Evolutionary conservation across 2,113 vertebrate species (phyloP).

Genomic region (Oplegnathus fasciatus): DNA sequence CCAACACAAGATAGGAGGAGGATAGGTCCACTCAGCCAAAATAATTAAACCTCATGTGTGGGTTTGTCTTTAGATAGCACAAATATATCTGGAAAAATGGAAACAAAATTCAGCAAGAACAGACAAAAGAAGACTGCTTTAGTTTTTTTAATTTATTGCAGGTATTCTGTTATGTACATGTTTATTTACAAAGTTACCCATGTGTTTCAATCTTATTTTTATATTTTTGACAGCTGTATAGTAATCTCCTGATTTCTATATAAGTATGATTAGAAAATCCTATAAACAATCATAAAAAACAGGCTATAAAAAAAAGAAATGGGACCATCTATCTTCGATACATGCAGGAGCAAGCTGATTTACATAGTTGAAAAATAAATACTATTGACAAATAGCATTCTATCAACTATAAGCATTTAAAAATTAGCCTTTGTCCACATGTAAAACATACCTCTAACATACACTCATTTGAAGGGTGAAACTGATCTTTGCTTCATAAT

Average conservation of each 20-base stretch:
- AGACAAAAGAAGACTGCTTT: conserved; percentile 35
- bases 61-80: neutral
- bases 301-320: conserved; percentile 70
- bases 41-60: neutral
- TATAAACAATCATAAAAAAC: conserved; percentile 73
- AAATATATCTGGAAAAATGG: neutral
- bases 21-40: neutral
- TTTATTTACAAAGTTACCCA: conserved; percentile 83
- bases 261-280: conserved; percentile 75
- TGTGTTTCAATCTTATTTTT: conserved; percentile 62
- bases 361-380: conserved; percentile 86
- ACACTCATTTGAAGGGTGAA: conserved; percentile 22
- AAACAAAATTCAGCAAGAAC: conserved; percentile 27
- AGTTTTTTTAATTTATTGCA: conserved; percentile 81
- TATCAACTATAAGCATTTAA: conserved; percentile 74
- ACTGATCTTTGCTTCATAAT: conserved; percentile 36
- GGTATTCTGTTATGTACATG: conserved; percentile 83
- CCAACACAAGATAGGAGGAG: neutral
- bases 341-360: conserved; percentile 71
- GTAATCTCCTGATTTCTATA: conserved; percentile 68
- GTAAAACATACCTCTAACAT: conserved; percentile 51
- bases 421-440: conserved; percentile 67
- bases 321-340: conserved; percentile 70
- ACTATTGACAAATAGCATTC: conserved; percentile 84
- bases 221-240: conserved; percentile 64